phyloP scores from a whole-genome alignment of 2,797 vertebrate species.

The Neoniphon sammara region DNA sequence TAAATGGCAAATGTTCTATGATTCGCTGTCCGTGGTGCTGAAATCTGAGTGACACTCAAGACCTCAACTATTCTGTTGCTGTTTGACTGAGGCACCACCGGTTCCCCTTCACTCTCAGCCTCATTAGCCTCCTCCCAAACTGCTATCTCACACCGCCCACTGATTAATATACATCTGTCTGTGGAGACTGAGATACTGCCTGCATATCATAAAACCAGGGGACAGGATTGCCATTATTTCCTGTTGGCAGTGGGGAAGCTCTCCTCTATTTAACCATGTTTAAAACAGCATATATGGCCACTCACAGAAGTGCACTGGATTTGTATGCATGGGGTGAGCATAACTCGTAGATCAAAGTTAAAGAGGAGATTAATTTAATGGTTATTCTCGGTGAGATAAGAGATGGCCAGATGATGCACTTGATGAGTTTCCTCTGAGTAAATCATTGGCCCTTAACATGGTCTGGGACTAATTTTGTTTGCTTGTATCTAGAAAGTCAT shows the following conservation, averaged over 20 bases:
- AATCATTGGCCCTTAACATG: slow-evolving; percentile 8
- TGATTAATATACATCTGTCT: slow-evolving; percentile 68
- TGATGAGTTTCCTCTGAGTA: slow-evolving; percentile 49
- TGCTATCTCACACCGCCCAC: slow-evolving; percentile 40
- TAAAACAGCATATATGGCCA: slow-evolving; percentile 27
- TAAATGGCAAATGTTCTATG: neutral
- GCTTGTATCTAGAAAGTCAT: slow-evolving; percentile 6
- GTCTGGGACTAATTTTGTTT: neutral
- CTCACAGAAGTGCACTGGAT: slow-evolving; percentile 40
- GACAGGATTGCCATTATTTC: slow-evolving; percentile 47
- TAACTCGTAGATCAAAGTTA: slow-evolving; percentile 58
- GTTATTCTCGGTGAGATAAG: slow-evolving; percentile 48
- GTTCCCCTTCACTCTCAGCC: slow-evolving; percentile 22
- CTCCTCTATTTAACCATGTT: slow-evolving; percentile 40
- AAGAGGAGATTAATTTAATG: slow-evolving; percentile 53
- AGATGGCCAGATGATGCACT: slow-evolving; percentile 55
- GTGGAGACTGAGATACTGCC: slow-evolving; percentile 37
- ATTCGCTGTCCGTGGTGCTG: slow-evolving; percentile 82
- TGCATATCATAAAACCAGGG: slow-evolving; percentile 60
- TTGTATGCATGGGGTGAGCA: slow-evolving; percentile 47
- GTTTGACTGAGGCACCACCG: neutral
- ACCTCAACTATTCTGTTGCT: neutral
- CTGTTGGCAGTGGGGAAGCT: slow-evolving; percentile 35
- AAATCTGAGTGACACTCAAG: slow-evolving; percentile 47
- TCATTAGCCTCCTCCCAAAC: slow-evolving; percentile 57